Evolutionary conservation across 2,888 invertebrate species (phyloP).

Genomic region (Acleris cristana): DNA sequence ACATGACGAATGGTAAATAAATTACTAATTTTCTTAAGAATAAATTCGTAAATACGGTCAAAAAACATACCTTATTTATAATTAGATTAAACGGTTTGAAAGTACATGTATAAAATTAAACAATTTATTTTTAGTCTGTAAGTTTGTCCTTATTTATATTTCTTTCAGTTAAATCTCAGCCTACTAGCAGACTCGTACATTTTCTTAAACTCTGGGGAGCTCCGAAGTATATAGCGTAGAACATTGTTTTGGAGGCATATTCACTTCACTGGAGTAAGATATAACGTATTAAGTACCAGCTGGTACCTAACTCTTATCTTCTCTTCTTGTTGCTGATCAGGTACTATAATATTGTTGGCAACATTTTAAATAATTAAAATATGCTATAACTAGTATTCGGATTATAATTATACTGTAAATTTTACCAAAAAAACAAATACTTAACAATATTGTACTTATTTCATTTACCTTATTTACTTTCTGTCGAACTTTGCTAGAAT

Average conservation of each 20-base stretch:
- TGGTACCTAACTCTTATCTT: background rate
- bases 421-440: background rate
- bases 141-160: constrained; percentile 22
- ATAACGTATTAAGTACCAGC: background rate
- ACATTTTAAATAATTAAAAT: background rate
- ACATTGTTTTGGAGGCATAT: background rate
- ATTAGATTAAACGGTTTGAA: no score
- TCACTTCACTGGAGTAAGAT: background rate
- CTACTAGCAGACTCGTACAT: background rate
- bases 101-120: background rate
- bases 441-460: background rate
- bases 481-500: background rate
- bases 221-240: background rate
- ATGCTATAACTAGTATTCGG: background rate
- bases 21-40: no score
- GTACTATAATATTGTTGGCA: background rate
- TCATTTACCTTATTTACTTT: background rate
- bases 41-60: background rate
- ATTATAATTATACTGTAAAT: background rate
- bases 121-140: constrained; percentile 13
- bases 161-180: constrained; percentile 14
- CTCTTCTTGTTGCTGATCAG: background rate
- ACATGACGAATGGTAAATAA: no score
- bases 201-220: background rate
- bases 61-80: background rate